phyloP scores from a whole-genome alignment of 1,140 invertebrate genomes.

The Oncopeltus fasciatus region DNA sequence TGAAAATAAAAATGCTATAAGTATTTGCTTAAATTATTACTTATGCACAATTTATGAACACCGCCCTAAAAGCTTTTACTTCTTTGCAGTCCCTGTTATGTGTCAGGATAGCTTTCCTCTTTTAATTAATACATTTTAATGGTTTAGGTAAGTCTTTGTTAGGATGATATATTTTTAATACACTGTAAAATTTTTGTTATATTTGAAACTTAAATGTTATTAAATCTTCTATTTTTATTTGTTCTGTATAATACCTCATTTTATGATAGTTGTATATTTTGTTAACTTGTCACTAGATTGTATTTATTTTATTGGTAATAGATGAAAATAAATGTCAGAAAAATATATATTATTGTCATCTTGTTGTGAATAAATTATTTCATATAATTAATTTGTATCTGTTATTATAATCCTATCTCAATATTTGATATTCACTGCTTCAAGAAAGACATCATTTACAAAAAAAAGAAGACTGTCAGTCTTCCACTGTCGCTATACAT shows the following conservation, averaged over 20 bases:
- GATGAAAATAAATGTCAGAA: too few species aligned
- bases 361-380: neutral
- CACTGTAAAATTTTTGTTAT: neutral
- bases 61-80: neutral
- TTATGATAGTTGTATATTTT: constrained; percentile 5
- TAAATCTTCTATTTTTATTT: neutral
- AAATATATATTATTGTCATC: too few species aligned
- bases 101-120: neutral
- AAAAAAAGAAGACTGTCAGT: too few species aligned
- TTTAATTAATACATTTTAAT: neutral
- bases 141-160: neutral
- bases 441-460: too few species aligned
- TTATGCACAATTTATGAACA: neutral
- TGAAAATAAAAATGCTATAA: too few species aligned
- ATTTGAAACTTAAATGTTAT: neutral
- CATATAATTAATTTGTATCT: too few species aligned
- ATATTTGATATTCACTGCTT: too few species aligned
- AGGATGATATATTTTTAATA: constrained; percentile 4
- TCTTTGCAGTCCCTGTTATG: too few species aligned
- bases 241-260: neutral
- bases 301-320: constrained; percentile 6
- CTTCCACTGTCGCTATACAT: too few species aligned
- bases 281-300: neutral
- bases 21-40: too few species aligned
- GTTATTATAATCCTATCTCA: too few species aligned